Conservation (phyloP, 2,797 vertebrate genomes). For the Siniperca scherzeri region DNA sequence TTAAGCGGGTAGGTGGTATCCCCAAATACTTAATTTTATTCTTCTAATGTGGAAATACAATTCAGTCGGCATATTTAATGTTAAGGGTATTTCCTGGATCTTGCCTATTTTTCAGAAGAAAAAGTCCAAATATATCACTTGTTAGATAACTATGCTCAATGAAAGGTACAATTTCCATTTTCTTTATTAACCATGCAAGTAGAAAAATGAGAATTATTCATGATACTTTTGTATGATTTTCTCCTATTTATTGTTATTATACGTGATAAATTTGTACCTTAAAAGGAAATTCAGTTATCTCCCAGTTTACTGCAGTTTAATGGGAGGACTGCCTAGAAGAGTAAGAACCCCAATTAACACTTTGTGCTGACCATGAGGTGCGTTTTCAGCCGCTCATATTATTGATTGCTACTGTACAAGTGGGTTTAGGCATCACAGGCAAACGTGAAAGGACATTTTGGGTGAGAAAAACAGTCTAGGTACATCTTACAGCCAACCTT, state of each 20-base stretch:
- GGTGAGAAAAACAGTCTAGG: conserved; percentile 19
- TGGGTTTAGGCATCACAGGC: conserved; percentile 32
- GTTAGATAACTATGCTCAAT: neutral
- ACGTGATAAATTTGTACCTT: neutral
- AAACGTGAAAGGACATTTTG: conserved; percentile 37
- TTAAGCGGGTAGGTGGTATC: neutral
- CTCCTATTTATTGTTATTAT: neutral
- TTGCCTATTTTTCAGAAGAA: neutral
- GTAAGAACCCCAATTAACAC: neutral
- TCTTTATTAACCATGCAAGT: conserved; percentile 52
- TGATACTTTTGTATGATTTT: neutral
- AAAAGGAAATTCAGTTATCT: conserved; percentile 9
- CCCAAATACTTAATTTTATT: neutral
- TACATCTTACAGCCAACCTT: conserved; percentile 30
- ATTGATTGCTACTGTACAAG: conserved; percentile 45
- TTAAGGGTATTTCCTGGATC: neutral
- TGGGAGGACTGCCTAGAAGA: neutral
- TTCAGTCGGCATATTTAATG: neutral
- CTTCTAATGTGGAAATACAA: neutral
- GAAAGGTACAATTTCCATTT: conserved; percentile 19
- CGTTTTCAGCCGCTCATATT: conserved; percentile 16
- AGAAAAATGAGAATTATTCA: neutral
- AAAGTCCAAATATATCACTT: neutral
- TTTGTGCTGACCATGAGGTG: neutral
- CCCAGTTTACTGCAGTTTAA: conserved; percentile 11